Evolutionary conservation across 2,113 vertebrate genomes (phyloP), one percentile per base, ranked within the genome.

Genomic region (Notothenia coriiceps): DNA sequence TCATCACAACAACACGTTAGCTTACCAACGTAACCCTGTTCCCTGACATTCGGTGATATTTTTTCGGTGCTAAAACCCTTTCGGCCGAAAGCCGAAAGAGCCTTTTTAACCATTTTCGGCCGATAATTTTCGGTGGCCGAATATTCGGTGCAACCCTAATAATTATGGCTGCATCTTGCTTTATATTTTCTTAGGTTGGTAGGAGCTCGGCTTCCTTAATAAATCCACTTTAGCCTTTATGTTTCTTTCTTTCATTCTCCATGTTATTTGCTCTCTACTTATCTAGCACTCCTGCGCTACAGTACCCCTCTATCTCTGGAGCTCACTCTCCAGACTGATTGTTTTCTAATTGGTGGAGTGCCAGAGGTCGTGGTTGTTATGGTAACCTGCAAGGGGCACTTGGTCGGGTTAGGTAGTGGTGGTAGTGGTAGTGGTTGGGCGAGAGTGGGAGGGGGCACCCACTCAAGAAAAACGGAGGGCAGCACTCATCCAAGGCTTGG

Each of bases 311-410:
- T 35, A 49, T 67, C 84, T 70, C 60, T 85, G 87, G 35, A 56
- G 63, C 83, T 91, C 86, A 52, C 88, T 90, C 88, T 86, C 86
- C 88, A 91, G 78, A 85, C 90, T 94, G 92, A 94, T 94, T 93
- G 90, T 91, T 90, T 94, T 94, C 91, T 94, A 94, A 95, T 95
- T 95, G 93, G 93, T 90, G 81, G 77, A 92, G 90, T 85, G 91
- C 93, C 82, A 91, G 92, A 93, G 93, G 93, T 89, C 67, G 80
- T 86, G 90, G 94, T 95, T 95, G 94, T 94, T 95, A 95, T 95
- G 93, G 91, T 91, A 93, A 94, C 94, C 90, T 91, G 89, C 51
- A 18, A 76, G 84, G 83, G 81, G 86, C 84, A 89, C 80, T 87
- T 85, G 79, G 80, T 62, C 54, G 79, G 84, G 75, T 88, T 79